These are phyloP conservation scores for Vireo griseus DNA, from an alignment of 2,797 vertebrate species.

Conservation along the genomic window DNA sequence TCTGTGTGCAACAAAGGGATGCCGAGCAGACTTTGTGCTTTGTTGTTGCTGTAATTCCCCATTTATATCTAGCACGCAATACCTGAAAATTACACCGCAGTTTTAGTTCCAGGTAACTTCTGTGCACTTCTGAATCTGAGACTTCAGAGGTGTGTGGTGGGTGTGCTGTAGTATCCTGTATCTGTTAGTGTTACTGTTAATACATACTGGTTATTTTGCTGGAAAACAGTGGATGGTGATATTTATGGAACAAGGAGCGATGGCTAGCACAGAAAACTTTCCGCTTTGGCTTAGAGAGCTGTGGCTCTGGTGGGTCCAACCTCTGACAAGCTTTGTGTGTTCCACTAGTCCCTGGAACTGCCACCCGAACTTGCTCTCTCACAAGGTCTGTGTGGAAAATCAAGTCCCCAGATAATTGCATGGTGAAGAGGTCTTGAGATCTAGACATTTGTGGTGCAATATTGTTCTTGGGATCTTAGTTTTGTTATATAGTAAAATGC, in stretches of 20 bases:
- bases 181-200: background rate
- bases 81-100: background rate
- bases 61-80: background rate
- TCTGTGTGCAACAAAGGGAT: background rate
- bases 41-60: background rate
- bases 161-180: background rate
- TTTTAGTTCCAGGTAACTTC: background rate
- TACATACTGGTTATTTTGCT: background rate
- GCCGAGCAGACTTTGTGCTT: background rate
- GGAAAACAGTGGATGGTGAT: background rate
- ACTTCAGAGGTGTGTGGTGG: background rate
- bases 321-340: background rate
- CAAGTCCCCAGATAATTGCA: background rate
- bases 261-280: background rate
- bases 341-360: background rate
- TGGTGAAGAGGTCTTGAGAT: background rate
- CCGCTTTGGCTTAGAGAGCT: background rate
- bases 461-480: background rate
- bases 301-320: background rate
- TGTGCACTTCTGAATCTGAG: background rate
- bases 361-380: background rate
- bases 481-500: background rate
- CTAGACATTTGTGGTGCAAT: background rate
- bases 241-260: background rate
- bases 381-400: background rate